A percentile compares a stretch with the other conserved stretches of the same genome.
These are phyloP conservation scores for Salminus brasiliensis DNA, from an alignment of 2,113 vertebrate species.

Conservation along the genomic window DNA sequence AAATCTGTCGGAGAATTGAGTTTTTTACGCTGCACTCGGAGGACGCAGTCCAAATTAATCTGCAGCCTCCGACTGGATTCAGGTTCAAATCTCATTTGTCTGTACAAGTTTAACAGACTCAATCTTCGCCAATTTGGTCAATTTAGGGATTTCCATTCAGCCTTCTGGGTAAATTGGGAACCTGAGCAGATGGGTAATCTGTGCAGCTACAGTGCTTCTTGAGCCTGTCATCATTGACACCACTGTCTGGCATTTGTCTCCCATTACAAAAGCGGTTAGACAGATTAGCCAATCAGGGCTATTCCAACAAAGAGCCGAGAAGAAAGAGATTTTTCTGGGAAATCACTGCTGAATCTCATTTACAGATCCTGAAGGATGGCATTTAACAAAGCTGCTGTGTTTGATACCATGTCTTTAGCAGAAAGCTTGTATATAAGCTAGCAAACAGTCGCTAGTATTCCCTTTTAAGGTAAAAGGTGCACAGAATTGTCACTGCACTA, in stretches of 20 bases:
- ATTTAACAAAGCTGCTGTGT: too few species aligned
- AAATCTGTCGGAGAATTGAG: background rate
- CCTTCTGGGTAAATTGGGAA: constrained; percentile 7
- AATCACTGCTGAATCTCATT: constrained; percentile 5
- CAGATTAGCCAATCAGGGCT: constrained; percentile 33
- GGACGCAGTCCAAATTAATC: background rate
- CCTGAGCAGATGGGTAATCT: constrained; percentile 10
- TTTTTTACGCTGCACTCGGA: background rate
- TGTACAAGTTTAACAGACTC: background rate
- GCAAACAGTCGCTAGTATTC: too few species aligned
- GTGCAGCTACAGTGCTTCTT: background rate
- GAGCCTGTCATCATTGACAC: constrained; percentile 5
- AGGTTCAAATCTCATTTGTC: constrained; percentile 25
- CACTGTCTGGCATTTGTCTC: constrained; percentile 7
- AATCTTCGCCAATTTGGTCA: constrained; percentile 9
- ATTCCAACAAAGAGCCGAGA: background rate
- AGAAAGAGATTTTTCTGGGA: background rate
- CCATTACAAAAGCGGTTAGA: constrained; percentile 29
- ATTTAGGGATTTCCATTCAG: constrained; percentile 33
- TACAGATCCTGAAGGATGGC: background rate
- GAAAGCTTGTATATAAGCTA: too few species aligned
- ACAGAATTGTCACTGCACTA: too few species aligned
- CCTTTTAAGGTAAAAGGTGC: too few species aligned
- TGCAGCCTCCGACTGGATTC: background rate
- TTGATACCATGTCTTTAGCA: too few species aligned